Conservation (phyloP, 2,888 invertebrate species). For the Incurvaria masculella region DNA sequence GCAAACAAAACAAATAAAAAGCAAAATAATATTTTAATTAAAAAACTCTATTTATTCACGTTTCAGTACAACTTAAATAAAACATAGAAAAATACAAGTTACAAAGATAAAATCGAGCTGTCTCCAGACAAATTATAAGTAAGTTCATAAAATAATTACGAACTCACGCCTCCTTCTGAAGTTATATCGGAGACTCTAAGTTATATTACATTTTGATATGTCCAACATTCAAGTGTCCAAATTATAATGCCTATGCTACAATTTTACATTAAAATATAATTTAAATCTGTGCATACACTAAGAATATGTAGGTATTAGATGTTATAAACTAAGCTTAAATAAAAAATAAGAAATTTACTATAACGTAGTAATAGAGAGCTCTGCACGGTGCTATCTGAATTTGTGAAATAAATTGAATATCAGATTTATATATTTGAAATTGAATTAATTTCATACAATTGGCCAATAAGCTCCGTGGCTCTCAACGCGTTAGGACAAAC, state of each 20-base stretch:
- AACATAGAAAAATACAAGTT: conserved; percentile 38
- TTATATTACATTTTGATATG: background rate
- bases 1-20: conserved; percentile 50
- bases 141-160: too few species aligned
- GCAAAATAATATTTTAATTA: conserved; percentile 35
- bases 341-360: background rate
- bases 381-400: background rate
- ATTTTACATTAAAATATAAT: background rate
- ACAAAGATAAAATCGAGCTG: conserved; percentile 28
- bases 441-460: too few species aligned
- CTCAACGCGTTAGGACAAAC: too few species aligned
- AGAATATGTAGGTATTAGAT: background rate
- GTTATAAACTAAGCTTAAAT: background rate
- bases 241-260: background rate
- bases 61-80: conserved; percentile 43
- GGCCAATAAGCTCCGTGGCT: too few species aligned
- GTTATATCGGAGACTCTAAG: background rate
- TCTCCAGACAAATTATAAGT: too few species aligned
- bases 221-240: background rate
- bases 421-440: background rate
- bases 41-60: conserved; percentile 53
- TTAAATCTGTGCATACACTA: background rate
- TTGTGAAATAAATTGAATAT: background rate
- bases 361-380: background rate
- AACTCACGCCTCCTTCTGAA: too few species aligned